Conservation (phyloP, 2,888 invertebrate genomes). For the Alcis repandata region DNA sequence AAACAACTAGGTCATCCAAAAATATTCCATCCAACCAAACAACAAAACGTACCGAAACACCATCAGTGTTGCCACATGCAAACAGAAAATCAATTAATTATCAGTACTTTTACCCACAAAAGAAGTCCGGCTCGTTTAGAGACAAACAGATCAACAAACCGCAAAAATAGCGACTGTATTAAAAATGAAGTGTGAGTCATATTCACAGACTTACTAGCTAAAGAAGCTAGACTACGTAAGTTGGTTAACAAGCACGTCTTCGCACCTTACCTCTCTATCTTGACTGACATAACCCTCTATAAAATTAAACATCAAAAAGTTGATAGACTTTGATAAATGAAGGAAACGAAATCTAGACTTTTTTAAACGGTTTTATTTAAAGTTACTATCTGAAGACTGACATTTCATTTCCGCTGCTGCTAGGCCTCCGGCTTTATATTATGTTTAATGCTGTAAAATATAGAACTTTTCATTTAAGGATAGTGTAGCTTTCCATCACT, state of each 20-base stretch:
- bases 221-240: background rate
- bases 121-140: background rate
- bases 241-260: background rate
- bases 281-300: too few relatives aligned
- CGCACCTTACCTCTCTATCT: too few relatives aligned
- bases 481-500: too few relatives aligned
- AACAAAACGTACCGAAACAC: background rate
- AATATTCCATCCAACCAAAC: background rate
- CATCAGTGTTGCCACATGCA: background rate
- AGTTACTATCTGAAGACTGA: too few relatives aligned
- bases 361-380: too few relatives aligned
- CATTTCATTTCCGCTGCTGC: too few relatives aligned
- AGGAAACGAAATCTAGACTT: too few relatives aligned
- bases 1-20: background rate
- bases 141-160: constrained; percentile 10
- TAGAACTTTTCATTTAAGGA: too few relatives aligned
- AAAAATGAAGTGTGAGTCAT: constrained; percentile 4
- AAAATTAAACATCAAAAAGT: too few relatives aligned
- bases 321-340: too few relatives aligned
- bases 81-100: constrained; percentile 10
- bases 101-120: constrained; percentile 11
- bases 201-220: background rate
- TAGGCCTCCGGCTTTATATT: too few relatives aligned
- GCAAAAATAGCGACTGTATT: constrained; percentile 13
- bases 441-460: too few relatives aligned